phyloP scores from a whole-genome alignment of 2,888 invertebrate species.

The Taphrorychus bicolor region DNA sequence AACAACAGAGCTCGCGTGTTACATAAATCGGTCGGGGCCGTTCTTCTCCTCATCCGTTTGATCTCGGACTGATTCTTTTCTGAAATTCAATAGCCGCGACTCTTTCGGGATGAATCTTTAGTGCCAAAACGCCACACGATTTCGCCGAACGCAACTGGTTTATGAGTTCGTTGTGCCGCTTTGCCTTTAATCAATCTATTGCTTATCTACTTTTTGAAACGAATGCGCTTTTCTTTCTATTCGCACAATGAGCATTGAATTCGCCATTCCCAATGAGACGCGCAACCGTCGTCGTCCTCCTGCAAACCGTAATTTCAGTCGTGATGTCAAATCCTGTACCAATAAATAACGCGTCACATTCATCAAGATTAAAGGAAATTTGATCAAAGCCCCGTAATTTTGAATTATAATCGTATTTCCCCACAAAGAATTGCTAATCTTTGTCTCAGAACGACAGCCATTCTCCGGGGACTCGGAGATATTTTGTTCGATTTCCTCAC shows the following conservation, averaged over 20 bases:
- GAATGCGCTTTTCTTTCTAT: neutral
- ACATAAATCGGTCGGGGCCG: conserved; percentile 54
- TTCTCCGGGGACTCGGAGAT: conserved; percentile 42
- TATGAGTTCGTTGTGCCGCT: conserved; percentile 28
- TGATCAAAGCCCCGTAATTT: conserved; percentile 41
- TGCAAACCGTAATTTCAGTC: too few species aligned
- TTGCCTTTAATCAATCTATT: conserved; percentile 35
- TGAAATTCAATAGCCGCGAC: conserved; percentile 38
- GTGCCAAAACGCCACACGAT: conserved; percentile 40
- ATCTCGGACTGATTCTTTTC: conserved; percentile 23
- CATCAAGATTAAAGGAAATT: conserved; percentile 42
- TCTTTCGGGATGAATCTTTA: conserved; percentile 39
- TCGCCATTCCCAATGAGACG: too few species aligned
- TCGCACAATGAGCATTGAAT: neutral
- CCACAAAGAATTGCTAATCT: conserved; percentile 42
- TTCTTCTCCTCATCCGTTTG: conserved; percentile 25
- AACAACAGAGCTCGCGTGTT: conserved; percentile 60
- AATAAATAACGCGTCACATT: conserved; percentile 38
- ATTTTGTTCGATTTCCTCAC: conserved; percentile 48
- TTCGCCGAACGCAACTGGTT: conserved; percentile 37
- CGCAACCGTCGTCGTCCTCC: too few species aligned
- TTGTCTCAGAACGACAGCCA: conserved; percentile 35
- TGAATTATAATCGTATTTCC: conserved; percentile 42
- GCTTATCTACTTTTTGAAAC: neutral
- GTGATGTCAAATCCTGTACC: too few species aligned